A percentile compares a stretch with the other conserved stretches of the same genome.
phyloP scores from a whole-genome alignment of 2,888 invertebrate species.

The Hetaerina titia region DNA sequence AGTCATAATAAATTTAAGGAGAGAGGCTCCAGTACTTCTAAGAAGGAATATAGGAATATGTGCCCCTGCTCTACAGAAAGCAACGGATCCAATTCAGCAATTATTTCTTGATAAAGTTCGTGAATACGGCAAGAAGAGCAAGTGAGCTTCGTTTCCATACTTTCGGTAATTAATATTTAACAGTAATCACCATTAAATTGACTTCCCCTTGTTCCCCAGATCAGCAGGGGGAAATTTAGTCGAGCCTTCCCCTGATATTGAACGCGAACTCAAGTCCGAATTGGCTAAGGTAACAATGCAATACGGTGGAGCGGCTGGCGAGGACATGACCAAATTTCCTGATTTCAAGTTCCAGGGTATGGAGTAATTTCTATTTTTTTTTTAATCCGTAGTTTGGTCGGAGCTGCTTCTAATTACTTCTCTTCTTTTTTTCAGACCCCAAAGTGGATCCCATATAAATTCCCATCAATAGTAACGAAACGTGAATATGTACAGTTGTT shows the following conservation, averaged over 20 bases:
- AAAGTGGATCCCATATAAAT: conserved; percentile 55
- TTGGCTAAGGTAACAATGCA: conserved; percentile 89
- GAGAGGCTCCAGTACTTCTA: conserved; percentile 73
- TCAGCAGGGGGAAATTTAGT: conserved; percentile 87
- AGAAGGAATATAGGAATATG: conserved; percentile 86
- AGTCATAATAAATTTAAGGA: conserved; percentile 19
- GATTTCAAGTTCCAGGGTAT: conserved; percentile 85
- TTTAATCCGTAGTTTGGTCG: neutral
- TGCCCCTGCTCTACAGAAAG: conserved; percentile 84
- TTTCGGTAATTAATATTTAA: neutral
- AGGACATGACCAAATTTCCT: conserved; percentile 95
- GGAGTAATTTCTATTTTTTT: neutral
- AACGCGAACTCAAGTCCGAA: conserved; percentile 87
- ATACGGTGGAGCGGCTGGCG: conserved; percentile 86
- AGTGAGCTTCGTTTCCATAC: conserved; percentile 81
- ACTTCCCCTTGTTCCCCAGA: conserved; percentile 77
- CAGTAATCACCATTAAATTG: no score
- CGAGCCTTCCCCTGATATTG: conserved; percentile 87
- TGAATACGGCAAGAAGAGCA: conserved; percentile 92
- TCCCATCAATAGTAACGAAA: neutral
- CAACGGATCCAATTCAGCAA: conserved; percentile 94
- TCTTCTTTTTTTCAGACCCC: conserved; percentile 28
- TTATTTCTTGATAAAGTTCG: conserved; percentile 94
- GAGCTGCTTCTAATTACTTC: neutral
- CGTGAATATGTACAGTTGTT: neutral